Evolutionary conservation across 2,888 invertebrate species (phyloP).

Genomic region (Monopis laevigella): DNA sequence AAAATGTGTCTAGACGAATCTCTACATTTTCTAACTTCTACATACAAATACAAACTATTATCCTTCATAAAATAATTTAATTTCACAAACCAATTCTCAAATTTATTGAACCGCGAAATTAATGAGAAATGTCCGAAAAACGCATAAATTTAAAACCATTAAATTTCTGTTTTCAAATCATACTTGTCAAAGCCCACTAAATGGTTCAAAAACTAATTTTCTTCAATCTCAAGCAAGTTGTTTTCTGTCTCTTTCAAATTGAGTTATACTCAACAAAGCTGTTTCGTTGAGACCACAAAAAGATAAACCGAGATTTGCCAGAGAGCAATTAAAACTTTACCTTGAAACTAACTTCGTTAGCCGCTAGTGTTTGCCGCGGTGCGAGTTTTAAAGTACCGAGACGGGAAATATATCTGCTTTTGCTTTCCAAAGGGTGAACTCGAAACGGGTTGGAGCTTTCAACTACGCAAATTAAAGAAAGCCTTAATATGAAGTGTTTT

Average conservation of each 20-base stretch:
- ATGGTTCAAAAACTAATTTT: slow-evolving; percentile 8
- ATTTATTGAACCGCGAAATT: neutral
- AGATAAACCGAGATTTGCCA: slow-evolving; percentile 61
- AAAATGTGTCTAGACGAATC: no score
- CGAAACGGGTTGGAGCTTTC: slow-evolving; percentile 35
- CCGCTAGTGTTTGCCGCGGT: slow-evolving; percentile 41
- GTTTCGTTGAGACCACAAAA: slow-evolving; percentile 52
- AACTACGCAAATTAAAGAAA: slow-evolving; percentile 40
- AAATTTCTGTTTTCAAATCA: slow-evolving; percentile 9
- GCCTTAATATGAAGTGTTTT: no score
- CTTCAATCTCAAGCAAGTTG: slow-evolving; percentile 4
- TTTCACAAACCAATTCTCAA: no score
- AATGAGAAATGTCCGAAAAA: slow-evolving; percentile 1
- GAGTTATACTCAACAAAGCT: slow-evolving; percentile 59
- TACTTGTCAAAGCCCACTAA: slow-evolving; percentile 3
- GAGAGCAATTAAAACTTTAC: slow-evolving; percentile 65
- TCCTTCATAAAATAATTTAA: no score
- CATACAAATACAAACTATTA: no score
- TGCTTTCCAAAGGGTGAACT: slow-evolving; percentile 37
- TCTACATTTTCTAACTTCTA: no score
- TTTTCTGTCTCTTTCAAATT: slow-evolving; percentile 28
- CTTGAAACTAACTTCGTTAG: slow-evolving; percentile 60
- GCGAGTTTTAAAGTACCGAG: slow-evolving; percentile 5
- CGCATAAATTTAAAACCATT: neutral
- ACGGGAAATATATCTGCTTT: slow-evolving; percentile 46